These are phyloP conservation scores for Xestia ashworthii DNA, from an alignment of 2,888 invertebrate genomes.

Conservation along the genomic window DNA sequence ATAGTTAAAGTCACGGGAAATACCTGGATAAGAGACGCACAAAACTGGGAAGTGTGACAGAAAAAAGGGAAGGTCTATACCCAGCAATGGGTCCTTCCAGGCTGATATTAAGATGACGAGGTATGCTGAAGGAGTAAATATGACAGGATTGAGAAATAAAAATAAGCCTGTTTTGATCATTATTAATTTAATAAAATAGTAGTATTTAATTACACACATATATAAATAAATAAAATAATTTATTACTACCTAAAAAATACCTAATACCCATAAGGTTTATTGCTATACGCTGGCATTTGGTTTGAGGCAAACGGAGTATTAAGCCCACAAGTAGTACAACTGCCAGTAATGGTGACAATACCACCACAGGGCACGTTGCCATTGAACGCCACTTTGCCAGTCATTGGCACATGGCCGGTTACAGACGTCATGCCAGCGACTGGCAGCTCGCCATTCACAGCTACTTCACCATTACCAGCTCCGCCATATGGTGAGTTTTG, in stretches of 20 bases:
- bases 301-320: background rate
- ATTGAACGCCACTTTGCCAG: slow-evolving; percentile 61
- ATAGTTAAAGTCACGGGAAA: too few species aligned
- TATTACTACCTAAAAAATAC: slow-evolving; percentile 28
- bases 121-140: background rate
- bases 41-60: too few species aligned
- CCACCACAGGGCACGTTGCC: slow-evolving; percentile 60
- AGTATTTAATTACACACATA: slow-evolving; percentile 24
- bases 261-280: slow-evolving; percentile 45
- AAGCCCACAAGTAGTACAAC: slow-evolving; percentile 45
- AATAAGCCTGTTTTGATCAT: background rate
- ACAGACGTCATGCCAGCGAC: slow-evolving; percentile 69
- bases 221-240: slow-evolving; percentile 27
- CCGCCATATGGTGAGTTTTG: slow-evolving; percentile 50
- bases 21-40: too few species aligned
- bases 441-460: slow-evolving; percentile 69
- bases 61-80: too few species aligned
- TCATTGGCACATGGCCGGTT: slow-evolving; percentile 56
- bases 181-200: slow-evolving; percentile 16
- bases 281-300: slow-evolving; percentile 33
- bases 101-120: background rate
- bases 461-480: slow-evolving; percentile 64
- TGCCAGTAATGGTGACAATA: slow-evolving; percentile 60
- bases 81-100: too few species aligned
- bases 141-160: background rate